A percentile compares a stretch with the other conserved stretches of the same genome.
These are phyloP conservation scores for Erethizon dorsatum DNA, from an alignment of 2,797 vertebrate species.

Conservation along the genomic window DNA sequence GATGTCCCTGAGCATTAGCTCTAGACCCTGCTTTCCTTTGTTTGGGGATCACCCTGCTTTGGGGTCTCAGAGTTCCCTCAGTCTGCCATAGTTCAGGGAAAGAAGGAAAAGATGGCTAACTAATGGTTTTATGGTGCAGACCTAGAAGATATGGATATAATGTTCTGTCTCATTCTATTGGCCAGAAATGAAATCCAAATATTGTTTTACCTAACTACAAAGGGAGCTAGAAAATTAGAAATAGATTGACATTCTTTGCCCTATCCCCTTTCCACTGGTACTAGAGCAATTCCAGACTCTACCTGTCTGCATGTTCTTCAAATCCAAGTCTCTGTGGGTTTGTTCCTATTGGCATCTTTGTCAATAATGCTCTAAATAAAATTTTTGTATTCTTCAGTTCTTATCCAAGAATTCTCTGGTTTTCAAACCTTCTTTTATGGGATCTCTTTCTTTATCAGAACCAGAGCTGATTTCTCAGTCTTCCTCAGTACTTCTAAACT, in stretches of 20 bases:
- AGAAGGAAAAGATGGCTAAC: neutral
- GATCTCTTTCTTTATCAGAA: neutral
- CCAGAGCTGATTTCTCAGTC: neutral
- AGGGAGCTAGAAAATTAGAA: neutral
- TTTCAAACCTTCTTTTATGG: neutral
- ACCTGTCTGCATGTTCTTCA: neutral
- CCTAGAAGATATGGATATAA: neutral
- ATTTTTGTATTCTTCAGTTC: neutral
- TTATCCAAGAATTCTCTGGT: neutral
- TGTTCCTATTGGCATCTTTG: neutral
- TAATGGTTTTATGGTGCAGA: slow-evolving; percentile 12
- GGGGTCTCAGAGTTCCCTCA: neutral
- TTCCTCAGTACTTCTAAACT: neutral
- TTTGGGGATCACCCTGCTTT: neutral
- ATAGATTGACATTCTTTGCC: neutral
- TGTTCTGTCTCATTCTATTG: neutral
- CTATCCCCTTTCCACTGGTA: neutral
- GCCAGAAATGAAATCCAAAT: slow-evolving; percentile 2
- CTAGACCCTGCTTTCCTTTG: neutral
- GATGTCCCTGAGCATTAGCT: neutral
- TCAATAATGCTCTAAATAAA: neutral
- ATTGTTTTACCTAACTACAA: neutral
- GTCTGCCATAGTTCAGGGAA: neutral
- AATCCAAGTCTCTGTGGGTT: neutral
- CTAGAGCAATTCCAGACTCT: neutral